phyloP scores from a whole-genome alignment of 1,140 invertebrate genomes.

The Glossosoma conforme region DNA sequence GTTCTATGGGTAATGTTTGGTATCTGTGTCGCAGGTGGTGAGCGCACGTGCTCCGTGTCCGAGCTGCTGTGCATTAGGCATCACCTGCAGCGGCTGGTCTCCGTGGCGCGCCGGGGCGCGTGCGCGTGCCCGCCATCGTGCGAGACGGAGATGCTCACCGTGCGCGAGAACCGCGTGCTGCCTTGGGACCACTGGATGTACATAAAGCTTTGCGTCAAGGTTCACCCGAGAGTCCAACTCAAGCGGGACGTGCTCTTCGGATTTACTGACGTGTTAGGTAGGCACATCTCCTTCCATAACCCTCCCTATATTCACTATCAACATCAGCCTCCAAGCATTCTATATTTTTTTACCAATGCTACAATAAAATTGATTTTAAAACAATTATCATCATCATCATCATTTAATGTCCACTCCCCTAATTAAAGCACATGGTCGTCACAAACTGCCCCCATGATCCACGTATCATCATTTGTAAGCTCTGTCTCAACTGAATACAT shows the following conservation, averaged over 20 bases:
- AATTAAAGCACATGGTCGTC: no score
- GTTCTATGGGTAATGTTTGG: no score
- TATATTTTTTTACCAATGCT: no score
- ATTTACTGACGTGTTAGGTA: conserved; percentile 37
- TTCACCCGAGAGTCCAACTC: conserved; percentile 37
- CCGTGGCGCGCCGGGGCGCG: not conserved
- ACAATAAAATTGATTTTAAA: no score
- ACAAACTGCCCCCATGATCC: no score
- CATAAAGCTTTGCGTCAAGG: conserved; percentile 19
- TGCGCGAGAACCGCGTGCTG: conserved; percentile 13
- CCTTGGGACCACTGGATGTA: conserved; percentile 16
- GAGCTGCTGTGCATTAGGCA: conserved; percentile 13
- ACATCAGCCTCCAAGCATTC: no score
- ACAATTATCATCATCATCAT: no score
- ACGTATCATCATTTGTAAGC: no score
- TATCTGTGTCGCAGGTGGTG: conserved; percentile 16
- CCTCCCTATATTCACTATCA: no score
- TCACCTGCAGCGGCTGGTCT: not conserved
- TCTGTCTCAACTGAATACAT: no score
- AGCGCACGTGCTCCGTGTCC: conserved; percentile 15
- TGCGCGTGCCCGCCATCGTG: conserved; percentile 19
- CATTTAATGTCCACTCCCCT: no score
- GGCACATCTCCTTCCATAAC: no score
- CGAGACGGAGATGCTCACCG: conserved; percentile 18
- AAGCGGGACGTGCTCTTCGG: conserved; percentile 42